Evolutionary conservation across 2,113 vertebrate genomes (phyloP).

Genomic region (Cichladusa arquata): DNA sequence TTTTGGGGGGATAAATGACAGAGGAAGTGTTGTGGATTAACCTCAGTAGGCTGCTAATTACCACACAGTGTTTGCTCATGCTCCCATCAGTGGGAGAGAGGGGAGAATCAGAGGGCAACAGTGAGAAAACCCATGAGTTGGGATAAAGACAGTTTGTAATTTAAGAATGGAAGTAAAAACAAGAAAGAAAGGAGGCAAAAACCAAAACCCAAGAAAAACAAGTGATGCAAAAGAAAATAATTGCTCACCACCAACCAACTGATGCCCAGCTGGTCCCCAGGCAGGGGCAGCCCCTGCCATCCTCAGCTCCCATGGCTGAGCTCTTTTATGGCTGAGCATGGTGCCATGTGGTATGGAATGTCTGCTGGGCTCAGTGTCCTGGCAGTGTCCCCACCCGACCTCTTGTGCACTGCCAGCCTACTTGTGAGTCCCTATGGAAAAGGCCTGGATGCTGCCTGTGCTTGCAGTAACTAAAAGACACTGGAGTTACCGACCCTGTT

Average conservation of each 20-base stretch:
- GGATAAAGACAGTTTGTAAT: background rate
- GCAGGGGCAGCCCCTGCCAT: background rate
- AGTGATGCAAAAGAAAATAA: background rate
- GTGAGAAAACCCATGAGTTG: background rate
- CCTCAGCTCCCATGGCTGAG: background rate
- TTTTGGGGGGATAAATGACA: background rate
- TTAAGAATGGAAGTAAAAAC: background rate
- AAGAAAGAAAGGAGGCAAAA: background rate
- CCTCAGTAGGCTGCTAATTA: background rate
- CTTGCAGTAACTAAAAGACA: background rate
- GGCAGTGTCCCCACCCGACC: accelerated
- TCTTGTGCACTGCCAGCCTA: background rate
- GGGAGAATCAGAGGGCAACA: background rate
- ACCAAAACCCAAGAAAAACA: background rate
- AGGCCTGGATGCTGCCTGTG: background rate
- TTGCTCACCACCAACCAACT: background rate
- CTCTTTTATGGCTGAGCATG: background rate
- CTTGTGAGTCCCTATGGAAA: background rate
- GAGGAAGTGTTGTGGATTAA: background rate
- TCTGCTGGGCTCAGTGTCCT: background rate
- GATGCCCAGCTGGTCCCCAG: background rate
- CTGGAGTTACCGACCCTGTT: background rate
- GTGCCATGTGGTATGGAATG: background rate
- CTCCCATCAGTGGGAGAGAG: accelerated
- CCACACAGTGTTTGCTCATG: background rate